These are phyloP conservation scores for Phyllotreta striolata DNA, from an alignment of 2,888 invertebrate species.

Conservation along the genomic window DNA sequence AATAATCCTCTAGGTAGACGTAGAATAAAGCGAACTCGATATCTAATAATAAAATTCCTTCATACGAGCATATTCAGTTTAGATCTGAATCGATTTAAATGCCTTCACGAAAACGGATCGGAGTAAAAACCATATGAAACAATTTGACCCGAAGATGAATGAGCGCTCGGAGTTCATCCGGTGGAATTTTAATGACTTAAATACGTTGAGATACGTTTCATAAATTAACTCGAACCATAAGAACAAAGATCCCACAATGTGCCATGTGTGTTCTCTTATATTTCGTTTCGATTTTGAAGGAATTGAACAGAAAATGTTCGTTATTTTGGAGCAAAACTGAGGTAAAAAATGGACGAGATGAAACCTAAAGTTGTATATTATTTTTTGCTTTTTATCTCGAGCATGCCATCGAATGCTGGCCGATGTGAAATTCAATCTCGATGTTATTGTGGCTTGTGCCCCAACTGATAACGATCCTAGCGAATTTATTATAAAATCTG, in stretches of 20 bases:
- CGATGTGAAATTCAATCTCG: slow-evolving; percentile 36
- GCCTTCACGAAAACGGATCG: too few species aligned
- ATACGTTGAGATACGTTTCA: slow-evolving; percentile 8
- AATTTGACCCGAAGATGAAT: slow-evolving; percentile 13
- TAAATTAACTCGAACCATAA: background rate
- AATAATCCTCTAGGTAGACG: too few species aligned
- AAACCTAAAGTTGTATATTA: too few species aligned
- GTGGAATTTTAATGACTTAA: slow-evolving; percentile 23
- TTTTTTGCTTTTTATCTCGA: background rate
- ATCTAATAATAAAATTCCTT: too few species aligned
- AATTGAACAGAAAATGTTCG: too few species aligned
- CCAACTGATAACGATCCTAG: slow-evolving; percentile 32
- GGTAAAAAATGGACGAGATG: too few species aligned
- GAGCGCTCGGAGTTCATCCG: slow-evolving; percentile 8
- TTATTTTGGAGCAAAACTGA: too few species aligned
- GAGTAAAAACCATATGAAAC: background rate
- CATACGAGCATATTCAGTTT: too few species aligned
- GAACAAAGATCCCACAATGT: too few species aligned
- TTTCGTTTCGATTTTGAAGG: slow-evolving; percentile 17
- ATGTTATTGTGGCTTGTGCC: slow-evolving; percentile 43
- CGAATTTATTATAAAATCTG: background rate
- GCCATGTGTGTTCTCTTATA: slow-evolving; percentile 4
- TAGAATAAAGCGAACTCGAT: too few species aligned
- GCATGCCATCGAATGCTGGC: slow-evolving; percentile 28
- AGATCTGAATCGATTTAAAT: too few species aligned